phyloP scores from a whole-genome alignment of 2,797 vertebrate genomes.

The Phataginus tetradactyla region DNA sequence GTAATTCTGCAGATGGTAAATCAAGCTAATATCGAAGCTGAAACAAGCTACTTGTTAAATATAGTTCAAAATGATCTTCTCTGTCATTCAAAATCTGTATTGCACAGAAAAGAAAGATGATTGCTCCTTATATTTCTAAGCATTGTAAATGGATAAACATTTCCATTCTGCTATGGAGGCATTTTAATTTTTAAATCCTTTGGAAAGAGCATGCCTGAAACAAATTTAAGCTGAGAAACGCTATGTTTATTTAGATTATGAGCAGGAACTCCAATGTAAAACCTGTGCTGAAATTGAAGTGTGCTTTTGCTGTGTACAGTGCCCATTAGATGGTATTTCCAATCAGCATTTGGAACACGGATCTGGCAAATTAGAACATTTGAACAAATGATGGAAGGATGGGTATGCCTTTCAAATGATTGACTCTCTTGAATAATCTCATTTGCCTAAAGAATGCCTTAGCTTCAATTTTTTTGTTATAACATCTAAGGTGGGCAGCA shows the following conservation, averaged over 20 bases:
- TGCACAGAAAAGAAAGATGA: conserved; percentile 83
- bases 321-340: conserved; percentile 79
- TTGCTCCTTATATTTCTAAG: conserved; percentile 83
- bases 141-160: conserved; percentile 86
- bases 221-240: conserved; percentile 76
- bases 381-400: conserved; percentile 32
- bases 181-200: conserved; percentile 86
- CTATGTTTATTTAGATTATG: conserved; percentile 82
- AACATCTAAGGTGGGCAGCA: neutral
- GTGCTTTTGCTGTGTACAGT: conserved; percentile 64
- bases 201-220: conserved; percentile 78
- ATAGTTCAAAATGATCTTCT: conserved; percentile 87
- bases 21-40: conserved; percentile 90
- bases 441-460: conserved; percentile 35
- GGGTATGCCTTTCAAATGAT: conserved; percentile 62
- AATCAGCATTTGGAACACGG: conserved; percentile 69
- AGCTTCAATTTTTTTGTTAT: neutral
- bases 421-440: conserved; percentile 12
- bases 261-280: conserved; percentile 74
- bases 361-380: conserved; percentile 73
- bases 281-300: conserved; percentile 68
- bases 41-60: conserved; percentile 92
- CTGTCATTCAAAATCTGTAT: conserved; percentile 86
- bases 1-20: conserved; percentile 93
- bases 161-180: conserved; percentile 78